A percentile compares a stretch with the other conserved stretches of the same genome.
Conservation (phyloP, 1,140 invertebrate genomes). For the Philotrypesis tridentata region DNA sequence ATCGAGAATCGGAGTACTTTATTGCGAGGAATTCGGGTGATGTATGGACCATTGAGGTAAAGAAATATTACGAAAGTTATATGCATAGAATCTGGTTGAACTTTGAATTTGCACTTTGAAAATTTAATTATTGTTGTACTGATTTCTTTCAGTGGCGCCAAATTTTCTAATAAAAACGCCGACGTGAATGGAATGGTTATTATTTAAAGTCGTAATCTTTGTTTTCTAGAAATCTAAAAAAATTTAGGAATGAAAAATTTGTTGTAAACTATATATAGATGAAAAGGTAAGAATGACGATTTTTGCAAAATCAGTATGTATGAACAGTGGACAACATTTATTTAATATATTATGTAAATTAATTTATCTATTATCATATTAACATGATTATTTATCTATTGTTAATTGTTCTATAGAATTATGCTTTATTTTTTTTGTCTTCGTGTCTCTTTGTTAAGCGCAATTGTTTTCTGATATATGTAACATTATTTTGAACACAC, state of each 20-base stretch:
- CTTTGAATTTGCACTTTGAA: too few species aligned
- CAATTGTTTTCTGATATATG: not conserved
- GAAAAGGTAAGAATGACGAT: not conserved
- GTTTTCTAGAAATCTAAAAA: too few species aligned
- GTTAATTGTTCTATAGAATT: conserved; percentile 11
- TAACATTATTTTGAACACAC: conserved; percentile 28
- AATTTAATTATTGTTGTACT: too few species aligned
- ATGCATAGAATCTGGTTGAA: too few species aligned
- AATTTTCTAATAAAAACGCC: not conserved
- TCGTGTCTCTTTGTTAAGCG: not conserved
- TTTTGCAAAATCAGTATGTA: not conserved
- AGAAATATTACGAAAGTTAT: too few species aligned
- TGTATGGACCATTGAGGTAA: too few species aligned
- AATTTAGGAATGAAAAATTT: too few species aligned
- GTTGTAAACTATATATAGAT: not conserved
- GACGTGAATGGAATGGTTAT: too few species aligned
- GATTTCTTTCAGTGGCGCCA: too few species aligned
- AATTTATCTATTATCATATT: conserved; percentile 4
- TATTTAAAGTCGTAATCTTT: not conserved
- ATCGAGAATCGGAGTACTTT: too few species aligned
- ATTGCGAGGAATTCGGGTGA: too few species aligned
- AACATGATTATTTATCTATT: conserved; percentile 20
- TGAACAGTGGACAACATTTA: conserved; percentile 40
- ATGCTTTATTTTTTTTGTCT: not conserved
- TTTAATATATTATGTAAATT: conserved; percentile 6